Percentiles rank a stretch among this genome's conserved stretches.
Evolutionary conservation across 2,888 invertebrate species (phyloP).

Genomic region (Mythimna lalbum): DNA sequence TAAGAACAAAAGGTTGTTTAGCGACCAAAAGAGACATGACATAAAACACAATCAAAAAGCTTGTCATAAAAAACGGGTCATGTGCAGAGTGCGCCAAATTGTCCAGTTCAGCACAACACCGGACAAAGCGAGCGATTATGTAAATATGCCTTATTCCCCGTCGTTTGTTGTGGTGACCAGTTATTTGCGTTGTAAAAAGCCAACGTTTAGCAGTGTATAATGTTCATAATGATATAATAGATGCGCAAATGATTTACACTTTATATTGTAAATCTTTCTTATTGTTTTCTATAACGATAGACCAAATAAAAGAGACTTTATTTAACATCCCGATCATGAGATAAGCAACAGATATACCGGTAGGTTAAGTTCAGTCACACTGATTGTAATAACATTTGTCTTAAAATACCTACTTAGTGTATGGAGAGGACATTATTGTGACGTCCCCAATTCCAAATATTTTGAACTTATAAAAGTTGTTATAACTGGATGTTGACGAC

Average conservation of each 20-base stretch:
- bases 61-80: constrained; percentile 33
- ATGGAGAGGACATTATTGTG: too few relatives aligned
- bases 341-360: too few relatives aligned
- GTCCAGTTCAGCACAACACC: constrained; percentile 28
- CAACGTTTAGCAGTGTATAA: not conserved
- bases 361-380: too few relatives aligned
- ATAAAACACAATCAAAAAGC: constrained; percentile 32
- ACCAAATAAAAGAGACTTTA: too few relatives aligned
- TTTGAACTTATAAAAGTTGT: too few relatives aligned
- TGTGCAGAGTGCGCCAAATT: constrained; percentile 36
- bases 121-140: constrained; percentile 42
- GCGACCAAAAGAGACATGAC: constrained; percentile 14
- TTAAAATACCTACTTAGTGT: too few relatives aligned
- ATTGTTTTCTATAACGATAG: too few relatives aligned
- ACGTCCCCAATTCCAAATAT: too few relatives aligned
- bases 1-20: constrained; percentile 18
- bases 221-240: not conserved
- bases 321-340: too few relatives aligned
- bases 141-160: constrained; percentile 37
- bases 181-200: constrained; percentile 15
- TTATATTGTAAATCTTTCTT: not conserved
- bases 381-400: too few relatives aligned
- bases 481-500: too few relatives aligned
- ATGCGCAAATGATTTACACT: not conserved
- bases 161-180: constrained; percentile 23